phyloP scores from a whole-genome alignment of 2,797 vertebrate genomes.

The Pelodytes ibericus region DNA sequence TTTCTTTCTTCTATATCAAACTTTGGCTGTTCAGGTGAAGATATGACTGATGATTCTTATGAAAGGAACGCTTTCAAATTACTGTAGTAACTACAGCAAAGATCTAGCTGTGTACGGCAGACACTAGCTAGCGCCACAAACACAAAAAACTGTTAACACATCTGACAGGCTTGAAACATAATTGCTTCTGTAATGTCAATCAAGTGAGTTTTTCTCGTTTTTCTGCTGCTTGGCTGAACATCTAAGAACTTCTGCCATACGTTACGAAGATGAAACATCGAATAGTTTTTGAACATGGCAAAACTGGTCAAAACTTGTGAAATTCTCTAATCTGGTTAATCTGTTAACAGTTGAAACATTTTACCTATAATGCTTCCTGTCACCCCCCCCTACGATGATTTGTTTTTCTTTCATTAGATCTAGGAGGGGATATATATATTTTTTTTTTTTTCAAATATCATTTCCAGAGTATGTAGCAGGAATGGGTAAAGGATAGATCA shows the following conservation, averaged over 20 bases:
- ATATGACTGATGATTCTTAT: background rate
- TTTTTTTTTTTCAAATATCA: no score
- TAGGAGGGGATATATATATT: no score
- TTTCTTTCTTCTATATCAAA: no score
- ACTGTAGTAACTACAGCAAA: conserved; percentile 59
- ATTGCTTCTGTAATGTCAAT: conserved; percentile 79
- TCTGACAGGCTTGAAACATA: conserved; percentile 72
- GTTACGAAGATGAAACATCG: conserved; percentile 65
- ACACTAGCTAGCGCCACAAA: conserved; percentile 45
- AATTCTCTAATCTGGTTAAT: conserved; percentile 42
- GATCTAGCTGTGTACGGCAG: conserved; percentile 67
- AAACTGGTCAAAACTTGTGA: conserved; percentile 60
- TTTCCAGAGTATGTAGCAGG: no score
- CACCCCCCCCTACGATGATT: background rate
- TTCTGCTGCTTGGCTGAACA: conserved; percentile 69
- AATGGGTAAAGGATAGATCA: no score
- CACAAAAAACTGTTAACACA: conserved; percentile 66
- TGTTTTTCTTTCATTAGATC: background rate
- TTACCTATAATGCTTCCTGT: conserved; percentile 10
- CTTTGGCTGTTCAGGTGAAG: background rate
- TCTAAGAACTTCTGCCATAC: conserved; percentile 66
- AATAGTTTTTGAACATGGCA: conserved; percentile 57
- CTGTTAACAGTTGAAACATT: conserved; percentile 43
- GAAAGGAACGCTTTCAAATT: conserved; percentile 56
- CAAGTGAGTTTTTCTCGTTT: conserved; percentile 72